Conservation (phyloP, 1,140 invertebrate species). For the Ceratosolen solmsi region DNA sequence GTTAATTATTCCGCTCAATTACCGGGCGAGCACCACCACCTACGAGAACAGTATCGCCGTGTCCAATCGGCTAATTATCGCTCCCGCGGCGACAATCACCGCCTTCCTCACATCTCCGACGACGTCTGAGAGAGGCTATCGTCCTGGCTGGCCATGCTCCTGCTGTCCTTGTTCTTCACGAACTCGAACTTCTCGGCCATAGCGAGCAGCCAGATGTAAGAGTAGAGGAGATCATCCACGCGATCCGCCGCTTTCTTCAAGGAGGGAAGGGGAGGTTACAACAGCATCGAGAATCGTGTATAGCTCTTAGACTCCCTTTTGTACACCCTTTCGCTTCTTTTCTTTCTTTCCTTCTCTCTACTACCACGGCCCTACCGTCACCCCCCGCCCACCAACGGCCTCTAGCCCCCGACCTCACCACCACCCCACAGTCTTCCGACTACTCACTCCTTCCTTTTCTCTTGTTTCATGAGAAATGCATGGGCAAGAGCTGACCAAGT, state of each 20-base stretch:
- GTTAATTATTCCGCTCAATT: conserved; percentile 38
- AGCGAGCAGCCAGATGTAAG: conserved; percentile 54
- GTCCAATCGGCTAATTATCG: conserved; percentile 7
- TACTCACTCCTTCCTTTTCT: conserved; percentile 44
- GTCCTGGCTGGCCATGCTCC: background rate
- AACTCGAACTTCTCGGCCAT: conserved; percentile 54
- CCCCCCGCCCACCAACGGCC: too few relatives aligned
- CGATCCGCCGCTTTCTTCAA: conserved; percentile 54
- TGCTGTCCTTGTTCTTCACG: conserved; percentile 51
- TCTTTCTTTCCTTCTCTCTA: conserved; percentile 49
- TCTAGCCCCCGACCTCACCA: too few relatives aligned
- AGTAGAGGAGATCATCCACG: conserved; percentile 54
- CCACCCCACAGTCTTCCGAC: too few relatives aligned
- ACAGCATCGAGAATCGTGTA: conserved; percentile 11
- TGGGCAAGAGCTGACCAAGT: background rate
- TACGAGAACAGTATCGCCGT: background rate
- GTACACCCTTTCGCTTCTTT: background rate
- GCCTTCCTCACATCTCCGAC: background rate
- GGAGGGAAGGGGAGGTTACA: background rate
- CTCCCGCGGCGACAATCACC: background rate
- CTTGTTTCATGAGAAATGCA: background rate
- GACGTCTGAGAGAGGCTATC: too few relatives aligned
- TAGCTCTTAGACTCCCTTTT: background rate
- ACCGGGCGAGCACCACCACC: background rate
- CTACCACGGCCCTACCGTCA: too few relatives aligned